A percentile compares a stretch with the other conserved stretches of the same genome.
These are phyloP conservation scores for Otocyon megalotis DNA, from an alignment of 2,113 vertebrate species.

Conservation along the genomic window DNA sequence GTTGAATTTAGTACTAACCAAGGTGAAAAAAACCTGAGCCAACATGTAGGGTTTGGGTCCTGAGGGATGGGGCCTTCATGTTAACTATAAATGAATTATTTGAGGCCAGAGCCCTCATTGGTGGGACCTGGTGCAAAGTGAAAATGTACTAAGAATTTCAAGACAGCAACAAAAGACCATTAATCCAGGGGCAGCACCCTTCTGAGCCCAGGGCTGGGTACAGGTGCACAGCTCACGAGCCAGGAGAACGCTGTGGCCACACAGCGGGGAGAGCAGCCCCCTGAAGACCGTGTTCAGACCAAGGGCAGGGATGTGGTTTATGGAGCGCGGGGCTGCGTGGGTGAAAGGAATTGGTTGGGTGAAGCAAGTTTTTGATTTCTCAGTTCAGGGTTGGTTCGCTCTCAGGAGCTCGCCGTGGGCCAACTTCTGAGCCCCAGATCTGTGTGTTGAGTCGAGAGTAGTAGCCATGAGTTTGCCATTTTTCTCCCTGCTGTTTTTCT, in stretches of 20 bases:
- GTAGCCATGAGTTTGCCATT: background rate
- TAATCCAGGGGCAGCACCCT: background rate
- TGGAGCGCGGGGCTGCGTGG: background rate
- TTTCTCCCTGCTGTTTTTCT: background rate
- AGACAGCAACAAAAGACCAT: background rate
- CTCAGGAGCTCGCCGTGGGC: background rate
- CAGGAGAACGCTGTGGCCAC: background rate
- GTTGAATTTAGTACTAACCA: background rate
- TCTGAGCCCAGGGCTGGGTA: background rate
- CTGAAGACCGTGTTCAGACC: background rate
- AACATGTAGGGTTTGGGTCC: background rate
- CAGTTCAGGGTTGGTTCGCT: background rate
- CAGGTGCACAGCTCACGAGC: rapidly evolving
- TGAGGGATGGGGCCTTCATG: background rate
- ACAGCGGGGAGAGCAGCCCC: background rate
- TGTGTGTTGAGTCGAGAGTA: background rate
- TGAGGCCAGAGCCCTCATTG: background rate
- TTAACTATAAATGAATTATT: background rate
- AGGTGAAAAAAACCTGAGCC: background rate
- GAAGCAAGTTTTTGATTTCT: background rate
- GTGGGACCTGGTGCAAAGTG: background rate
- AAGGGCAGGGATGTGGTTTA: background rate
- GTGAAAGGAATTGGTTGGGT: background rate
- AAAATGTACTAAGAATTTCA: background rate
- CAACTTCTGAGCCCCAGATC: background rate